Conservation (phyloP, 2,797 vertebrate genomes). For the Arremon aurantiirostris region DNA sequence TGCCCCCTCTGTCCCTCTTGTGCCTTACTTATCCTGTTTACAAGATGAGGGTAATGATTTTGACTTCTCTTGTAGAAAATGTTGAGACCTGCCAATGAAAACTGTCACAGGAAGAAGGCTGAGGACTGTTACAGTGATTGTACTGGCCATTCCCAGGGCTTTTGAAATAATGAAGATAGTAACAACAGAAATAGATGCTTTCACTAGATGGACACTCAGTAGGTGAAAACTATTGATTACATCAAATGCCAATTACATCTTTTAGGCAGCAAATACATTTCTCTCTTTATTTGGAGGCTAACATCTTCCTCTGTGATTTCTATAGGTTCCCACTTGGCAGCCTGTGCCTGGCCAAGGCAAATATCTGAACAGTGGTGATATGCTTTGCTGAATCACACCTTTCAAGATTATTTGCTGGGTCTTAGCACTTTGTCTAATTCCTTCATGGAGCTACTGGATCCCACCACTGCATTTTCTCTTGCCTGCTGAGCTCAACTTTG, state of each 20-base stretch:
- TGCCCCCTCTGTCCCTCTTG: not conserved
- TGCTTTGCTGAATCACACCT: not conserved
- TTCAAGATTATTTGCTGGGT: not conserved
- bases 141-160: not conserved
- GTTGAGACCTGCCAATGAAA: conserved; percentile 5
- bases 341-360: not conserved
- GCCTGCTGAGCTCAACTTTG: not conserved
- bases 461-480: not conserved
- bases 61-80: conserved; percentile 3
- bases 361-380: not conserved
- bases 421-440: not conserved
- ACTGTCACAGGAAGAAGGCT: not conserved
- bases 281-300: not conserved
- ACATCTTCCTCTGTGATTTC: not conserved
- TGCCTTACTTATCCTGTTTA: not conserved
- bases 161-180: not conserved
- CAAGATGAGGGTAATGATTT: not conserved
- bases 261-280: not conserved
- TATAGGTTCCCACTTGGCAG: not conserved
- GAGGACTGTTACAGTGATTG: not conserved
- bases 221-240: not conserved
- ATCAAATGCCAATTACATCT: not conserved
- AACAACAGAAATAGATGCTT: not conserved
- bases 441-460: not conserved
- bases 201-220: not conserved